Evolutionary conservation across 2,113 vertebrate species (phyloP).

Genomic region (Chrysochloris asiatica): DNA sequence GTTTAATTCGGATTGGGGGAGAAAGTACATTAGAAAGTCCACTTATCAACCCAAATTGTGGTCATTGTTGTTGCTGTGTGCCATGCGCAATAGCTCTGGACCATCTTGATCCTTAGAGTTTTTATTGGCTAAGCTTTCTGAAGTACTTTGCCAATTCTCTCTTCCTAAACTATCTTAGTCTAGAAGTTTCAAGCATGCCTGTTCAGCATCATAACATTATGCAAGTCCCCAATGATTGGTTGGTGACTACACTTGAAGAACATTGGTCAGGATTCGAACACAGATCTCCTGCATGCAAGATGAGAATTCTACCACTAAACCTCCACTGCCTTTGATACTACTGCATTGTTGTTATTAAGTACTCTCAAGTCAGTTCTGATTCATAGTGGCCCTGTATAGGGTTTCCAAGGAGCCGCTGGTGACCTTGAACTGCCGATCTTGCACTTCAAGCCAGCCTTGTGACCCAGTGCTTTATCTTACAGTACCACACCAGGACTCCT

Average conservation of each 20-base stretch:
- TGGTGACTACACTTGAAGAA: background rate
- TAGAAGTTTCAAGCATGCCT: background rate
- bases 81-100: background rate
- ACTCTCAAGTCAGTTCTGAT: no score
- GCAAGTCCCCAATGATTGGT: background rate
- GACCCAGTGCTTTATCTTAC: no score
- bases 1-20: no score
- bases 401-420: no score
- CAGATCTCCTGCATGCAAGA: background rate
- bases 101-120: background rate
- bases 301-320: background rate
- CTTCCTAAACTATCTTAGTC: background rate
- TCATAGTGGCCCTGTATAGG: no score
- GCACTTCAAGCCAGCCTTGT: no score
- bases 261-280: background rate
- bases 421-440: no score
- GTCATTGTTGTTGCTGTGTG: background rate
- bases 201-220: background rate
- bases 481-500: no score
- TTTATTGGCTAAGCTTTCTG: background rate
- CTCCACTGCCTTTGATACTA: background rate
- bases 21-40: no score
- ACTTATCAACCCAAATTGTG: background rate
- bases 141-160: background rate
- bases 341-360: no score